Percentiles rank a stretch among this genome's conserved stretches.
Conservation (phyloP, 35 echinoderm and acorn worm genomes). For the Lytechinus variegatus region DNA sequence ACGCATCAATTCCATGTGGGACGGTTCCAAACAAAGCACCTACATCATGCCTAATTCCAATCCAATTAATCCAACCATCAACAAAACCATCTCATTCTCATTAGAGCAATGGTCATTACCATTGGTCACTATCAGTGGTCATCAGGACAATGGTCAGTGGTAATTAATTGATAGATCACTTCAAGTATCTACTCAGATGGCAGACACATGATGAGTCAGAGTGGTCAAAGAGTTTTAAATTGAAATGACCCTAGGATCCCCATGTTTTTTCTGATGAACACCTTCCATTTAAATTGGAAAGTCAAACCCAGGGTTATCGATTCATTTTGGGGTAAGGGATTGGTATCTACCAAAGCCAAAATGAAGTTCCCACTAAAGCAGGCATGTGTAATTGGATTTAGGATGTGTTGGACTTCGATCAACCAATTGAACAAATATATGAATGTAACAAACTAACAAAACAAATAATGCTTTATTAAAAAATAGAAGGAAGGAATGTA, state of each 20-base stretch:
- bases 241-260: neutral
- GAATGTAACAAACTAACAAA: no score
- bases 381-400: neutral
- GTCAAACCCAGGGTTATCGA: neutral
- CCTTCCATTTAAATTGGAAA: neutral
- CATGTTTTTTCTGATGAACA: neutral
- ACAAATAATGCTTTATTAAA: no score
- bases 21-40: neutral
- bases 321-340: neutral
- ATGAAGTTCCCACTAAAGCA: neutral
- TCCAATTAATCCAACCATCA: slow-evolving; percentile 11
- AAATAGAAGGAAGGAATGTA: no score
- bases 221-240: neutral
- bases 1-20: neutral
- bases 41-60: neutral
- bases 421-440: no score
- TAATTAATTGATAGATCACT: slow-evolving; percentile 1
- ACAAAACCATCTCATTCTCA: slow-evolving; percentile 1
- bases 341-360: neutral
- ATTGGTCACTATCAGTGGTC: neutral
- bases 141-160: neutral
- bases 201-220: neutral
- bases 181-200: neutral
- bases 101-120: neutral
- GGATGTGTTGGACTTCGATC: no score